A percentile compares a stretch with the other conserved stretches of the same genome.
Conservation (phyloP, 1,140 invertebrate genomes). For the Apis florea region DNA sequence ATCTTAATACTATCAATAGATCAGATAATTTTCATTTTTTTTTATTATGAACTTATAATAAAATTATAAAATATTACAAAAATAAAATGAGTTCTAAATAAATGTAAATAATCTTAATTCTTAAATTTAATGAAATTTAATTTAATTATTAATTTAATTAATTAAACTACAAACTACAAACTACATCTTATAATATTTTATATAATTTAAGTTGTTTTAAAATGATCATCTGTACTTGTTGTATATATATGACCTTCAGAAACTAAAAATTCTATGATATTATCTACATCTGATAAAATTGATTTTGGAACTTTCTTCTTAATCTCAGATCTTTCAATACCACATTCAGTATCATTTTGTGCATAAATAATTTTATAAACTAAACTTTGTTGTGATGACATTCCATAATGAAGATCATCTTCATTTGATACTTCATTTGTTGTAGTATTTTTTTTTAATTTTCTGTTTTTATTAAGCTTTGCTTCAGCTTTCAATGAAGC, state of each 20-base stretch:
- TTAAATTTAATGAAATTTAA: too few relatives aligned
- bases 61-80: too few relatives aligned
- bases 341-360: slow-evolving; percentile 66
- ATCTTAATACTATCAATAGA: too few relatives aligned
- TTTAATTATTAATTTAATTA: too few relatives aligned
- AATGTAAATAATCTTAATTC: too few relatives aligned
- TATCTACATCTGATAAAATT: slow-evolving; percentile 64
- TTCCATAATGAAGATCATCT: slow-evolving; percentile 40
- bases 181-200: background rate
- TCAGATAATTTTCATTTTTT: too few relatives aligned
- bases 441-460: background rate
- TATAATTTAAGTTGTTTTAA: slow-evolving; percentile 73
- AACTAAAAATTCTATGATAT: slow-evolving; percentile 75
- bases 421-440: background rate
- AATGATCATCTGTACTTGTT: slow-evolving; percentile 76
- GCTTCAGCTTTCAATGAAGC: slow-evolving; percentile 42
- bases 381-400: slow-evolving; percentile 63
- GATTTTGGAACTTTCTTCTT: slow-evolving; percentile 61
- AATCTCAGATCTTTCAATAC: slow-evolving; percentile 70
- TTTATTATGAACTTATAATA: too few relatives aligned
- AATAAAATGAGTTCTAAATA: too few relatives aligned
- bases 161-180: too few relatives aligned
- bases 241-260: slow-evolving; percentile 79
- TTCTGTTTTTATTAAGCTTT: background rate
- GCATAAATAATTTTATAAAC: slow-evolving; percentile 73